A percentile compares a stretch with the other conserved stretches of the same genome.
Evolutionary conservation across 53 echinoderm and acorn worm species (phyloP).

Genomic region (Hippasteria phrygiana): DNA sequence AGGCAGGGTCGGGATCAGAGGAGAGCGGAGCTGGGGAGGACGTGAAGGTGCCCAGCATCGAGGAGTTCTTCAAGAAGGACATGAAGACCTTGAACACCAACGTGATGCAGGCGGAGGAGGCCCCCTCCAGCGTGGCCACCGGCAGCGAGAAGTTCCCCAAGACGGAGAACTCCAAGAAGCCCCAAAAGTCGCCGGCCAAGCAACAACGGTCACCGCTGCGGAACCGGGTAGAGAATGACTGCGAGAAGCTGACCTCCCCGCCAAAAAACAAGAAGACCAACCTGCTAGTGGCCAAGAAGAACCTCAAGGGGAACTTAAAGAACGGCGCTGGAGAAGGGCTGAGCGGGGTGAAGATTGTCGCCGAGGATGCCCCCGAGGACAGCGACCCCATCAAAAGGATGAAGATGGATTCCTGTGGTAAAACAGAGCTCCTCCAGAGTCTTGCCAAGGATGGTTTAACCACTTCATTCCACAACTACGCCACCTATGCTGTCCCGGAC

Average conservation of each 20-base stretch:
- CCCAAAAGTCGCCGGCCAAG: conserved; percentile 53
- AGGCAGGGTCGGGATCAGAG: conserved; percentile 15
- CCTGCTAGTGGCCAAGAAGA: conserved; percentile 87
- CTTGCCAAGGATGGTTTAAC: conserved; percentile 84
- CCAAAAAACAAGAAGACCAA: conserved; percentile 92
- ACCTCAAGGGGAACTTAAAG: conserved; percentile 62
- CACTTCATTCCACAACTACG: conserved; percentile 87
- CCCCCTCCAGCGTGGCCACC: conserved; percentile 60
- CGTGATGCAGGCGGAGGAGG: conserved; percentile 92
- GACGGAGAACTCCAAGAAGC: conserved; percentile 66
- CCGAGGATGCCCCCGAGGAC: conserved; percentile 42
- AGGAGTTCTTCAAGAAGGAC: conserved; percentile 98
- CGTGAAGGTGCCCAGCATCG: conserved; percentile 85
- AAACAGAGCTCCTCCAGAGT: conserved; percentile 71
- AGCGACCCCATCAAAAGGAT: conserved; percentile 90
- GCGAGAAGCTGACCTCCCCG: conserved; percentile 56
- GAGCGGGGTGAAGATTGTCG: background rate
- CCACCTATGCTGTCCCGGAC: conserved; percentile 66
- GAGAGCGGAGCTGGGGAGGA: conserved; percentile 61
- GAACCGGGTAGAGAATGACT: conserved; percentile 79
- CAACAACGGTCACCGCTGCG: conserved; percentile 64
- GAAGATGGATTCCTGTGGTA: conserved; percentile 89
- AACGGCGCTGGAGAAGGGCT: conserved; percentile 46
- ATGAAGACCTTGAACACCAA: conserved; percentile 97
- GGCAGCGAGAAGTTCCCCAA: conserved; percentile 96